Conservation (phyloP, 2,888 invertebrate genomes). For the Teleiodes luculella region DNA sequence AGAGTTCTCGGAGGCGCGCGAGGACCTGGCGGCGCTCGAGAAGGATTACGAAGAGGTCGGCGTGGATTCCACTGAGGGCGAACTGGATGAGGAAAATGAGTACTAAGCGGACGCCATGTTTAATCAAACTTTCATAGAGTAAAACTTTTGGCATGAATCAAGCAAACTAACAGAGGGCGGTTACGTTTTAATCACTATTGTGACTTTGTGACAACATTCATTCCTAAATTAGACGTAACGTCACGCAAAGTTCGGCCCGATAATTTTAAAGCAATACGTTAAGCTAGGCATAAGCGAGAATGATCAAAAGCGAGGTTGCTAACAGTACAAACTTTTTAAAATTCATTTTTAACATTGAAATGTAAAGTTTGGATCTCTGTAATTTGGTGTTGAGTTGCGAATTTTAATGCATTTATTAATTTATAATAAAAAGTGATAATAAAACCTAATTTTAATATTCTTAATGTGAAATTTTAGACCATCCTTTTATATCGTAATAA, state of each 20-base stretch:
- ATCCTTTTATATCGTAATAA: constrained; percentile 21
- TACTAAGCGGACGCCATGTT: constrained; percentile 59
- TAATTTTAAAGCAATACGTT: constrained; percentile 1
- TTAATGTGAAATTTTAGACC: constrained; percentile 15
- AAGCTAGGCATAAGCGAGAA: constrained; percentile 25
- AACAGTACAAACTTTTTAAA: constrained; percentile 55
- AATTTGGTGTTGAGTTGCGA: constrained; percentile 29
- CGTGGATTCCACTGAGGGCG: constrained; percentile 85
- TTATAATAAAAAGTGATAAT: constrained; percentile 50
- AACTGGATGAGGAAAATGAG: constrained; percentile 83
- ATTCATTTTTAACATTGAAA: constrained; percentile 38
- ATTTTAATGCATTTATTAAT: constrained; percentile 62
- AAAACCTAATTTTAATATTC: constrained; percentile 26
- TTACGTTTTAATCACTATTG: background rate
- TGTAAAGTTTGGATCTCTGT: constrained; percentile 45
- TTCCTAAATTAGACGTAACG: no score
- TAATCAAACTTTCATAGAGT: background rate
- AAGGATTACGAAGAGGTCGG: constrained; percentile 90
- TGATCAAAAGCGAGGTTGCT: constrained; percentile 29
- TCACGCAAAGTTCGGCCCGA: background rate
- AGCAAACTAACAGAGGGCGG: background rate
- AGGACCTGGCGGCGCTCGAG: constrained; percentile 89
- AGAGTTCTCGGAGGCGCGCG: constrained; percentile 92
- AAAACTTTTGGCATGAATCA: background rate
- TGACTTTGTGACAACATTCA: constrained; percentile 9